Percentiles rank a stretch among this genome's conserved stretches.
Conservation (phyloP, 2,797 vertebrate genomes). For the Poeciliopsis infans region DNA sequence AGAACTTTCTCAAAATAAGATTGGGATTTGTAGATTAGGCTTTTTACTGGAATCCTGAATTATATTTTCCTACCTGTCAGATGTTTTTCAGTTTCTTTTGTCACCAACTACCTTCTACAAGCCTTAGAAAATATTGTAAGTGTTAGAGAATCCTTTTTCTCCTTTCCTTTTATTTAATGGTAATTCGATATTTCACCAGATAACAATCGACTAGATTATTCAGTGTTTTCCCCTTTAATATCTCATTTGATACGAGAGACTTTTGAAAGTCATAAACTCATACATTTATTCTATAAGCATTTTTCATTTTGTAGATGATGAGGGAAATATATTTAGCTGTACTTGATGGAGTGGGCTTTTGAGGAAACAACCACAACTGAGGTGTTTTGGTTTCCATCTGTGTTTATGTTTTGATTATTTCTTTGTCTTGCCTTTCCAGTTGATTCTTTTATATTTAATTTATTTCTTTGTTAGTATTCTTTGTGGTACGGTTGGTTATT, state of each 20-base stretch:
- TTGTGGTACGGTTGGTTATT: background rate
- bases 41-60: background rate
- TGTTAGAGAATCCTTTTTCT: background rate
- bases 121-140: background rate
- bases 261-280: background rate
- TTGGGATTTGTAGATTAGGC: background rate
- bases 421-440: background rate
- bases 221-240: background rate
- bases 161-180: background rate
- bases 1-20: background rate
- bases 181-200: background rate
- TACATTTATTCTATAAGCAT: background rate
- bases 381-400: background rate
- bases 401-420: background rate
- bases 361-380: background rate
- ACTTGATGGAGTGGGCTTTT: background rate
- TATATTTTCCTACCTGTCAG: background rate
- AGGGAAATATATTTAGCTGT: background rate
- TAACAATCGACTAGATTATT: background rate
- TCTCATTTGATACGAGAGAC: background rate
- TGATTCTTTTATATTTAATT: background rate
- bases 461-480: background rate
- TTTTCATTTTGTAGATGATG: background rate
- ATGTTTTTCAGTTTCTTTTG: background rate
- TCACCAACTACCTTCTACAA: background rate